Evolutionary conservation across 2,888 invertebrate genomes (phyloP).

Genomic region (Bembecia ichneumoniformis): DNA sequence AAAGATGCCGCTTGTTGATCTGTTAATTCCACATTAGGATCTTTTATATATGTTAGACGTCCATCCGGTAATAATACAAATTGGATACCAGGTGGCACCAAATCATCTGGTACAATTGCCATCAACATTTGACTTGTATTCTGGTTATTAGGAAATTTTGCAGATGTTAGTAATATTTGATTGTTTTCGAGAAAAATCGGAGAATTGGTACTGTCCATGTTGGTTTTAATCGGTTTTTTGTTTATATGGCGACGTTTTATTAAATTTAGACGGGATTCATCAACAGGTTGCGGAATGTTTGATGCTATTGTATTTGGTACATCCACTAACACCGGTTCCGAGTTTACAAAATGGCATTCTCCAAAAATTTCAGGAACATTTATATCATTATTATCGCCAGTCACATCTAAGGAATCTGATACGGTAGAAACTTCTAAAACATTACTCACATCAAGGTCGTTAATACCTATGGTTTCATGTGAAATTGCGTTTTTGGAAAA

Average conservation of each 20-base stretch:
- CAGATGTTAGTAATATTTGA: constrained; percentile 50
- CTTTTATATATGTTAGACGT: constrained; percentile 17
- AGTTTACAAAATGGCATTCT: too few relatives aligned
- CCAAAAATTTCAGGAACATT: too few relatives aligned
- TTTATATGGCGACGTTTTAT: constrained; percentile 10
- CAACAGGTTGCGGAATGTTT: too few relatives aligned
- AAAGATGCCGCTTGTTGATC: constrained; percentile 17
- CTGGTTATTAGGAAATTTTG: constrained; percentile 19
- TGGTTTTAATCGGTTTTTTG: constrained; percentile 12
- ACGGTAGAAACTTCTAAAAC: too few relatives aligned
- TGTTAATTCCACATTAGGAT: constrained; percentile 18
- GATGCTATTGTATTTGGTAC: too few relatives aligned
- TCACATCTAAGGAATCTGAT: too few relatives aligned
- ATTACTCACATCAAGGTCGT: too few relatives aligned
- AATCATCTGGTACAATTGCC: neutral
- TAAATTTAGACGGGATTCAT: too few relatives aligned
- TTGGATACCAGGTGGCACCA: constrained; percentile 5
- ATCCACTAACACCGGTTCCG: too few relatives aligned
- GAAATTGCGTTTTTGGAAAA: too few relatives aligned
- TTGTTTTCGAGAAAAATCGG: constrained; percentile 36
- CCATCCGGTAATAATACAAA: constrained; percentile 3
- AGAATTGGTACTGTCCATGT: neutral
- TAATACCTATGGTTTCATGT: too few relatives aligned
- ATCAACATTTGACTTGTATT: neutral
- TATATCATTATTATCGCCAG: too few relatives aligned